Evolutionary conservation across 2,888 invertebrate genomes (phyloP).

Genomic region (Mactromeris polynyma): DNA sequence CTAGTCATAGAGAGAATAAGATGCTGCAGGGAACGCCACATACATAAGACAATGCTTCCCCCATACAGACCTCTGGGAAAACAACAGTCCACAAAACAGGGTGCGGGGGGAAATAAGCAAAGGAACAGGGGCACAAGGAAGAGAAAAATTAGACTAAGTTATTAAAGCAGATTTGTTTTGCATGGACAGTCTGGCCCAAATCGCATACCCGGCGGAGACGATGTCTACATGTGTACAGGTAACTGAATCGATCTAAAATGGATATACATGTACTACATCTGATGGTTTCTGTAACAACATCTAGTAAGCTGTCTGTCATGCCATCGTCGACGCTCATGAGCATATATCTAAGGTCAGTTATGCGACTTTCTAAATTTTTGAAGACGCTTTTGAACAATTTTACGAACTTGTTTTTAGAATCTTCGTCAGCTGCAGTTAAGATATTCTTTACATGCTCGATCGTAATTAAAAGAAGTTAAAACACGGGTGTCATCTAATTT

Average conservation of each 20-base stretch:
- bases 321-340: background rate
- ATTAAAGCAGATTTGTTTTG: no score
- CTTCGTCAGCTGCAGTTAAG: background rate
- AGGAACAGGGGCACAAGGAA: no score
- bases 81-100: no score
- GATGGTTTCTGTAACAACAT: background rate
- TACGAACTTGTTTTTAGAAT: background rate
- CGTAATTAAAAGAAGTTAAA: background rate
- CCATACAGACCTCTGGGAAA: no score
- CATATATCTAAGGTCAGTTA: background rate
- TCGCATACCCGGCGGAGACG: background rate
- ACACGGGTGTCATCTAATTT: background rate
- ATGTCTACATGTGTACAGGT: background rate
- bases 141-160: no score
- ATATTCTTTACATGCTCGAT: background rate
- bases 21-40: no score
- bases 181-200: no score
- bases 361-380: background rate
- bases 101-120: no score
- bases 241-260: background rate
- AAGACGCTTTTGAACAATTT: background rate
- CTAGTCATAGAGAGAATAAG: no score
- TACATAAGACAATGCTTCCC: no score
- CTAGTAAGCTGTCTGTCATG: background rate
- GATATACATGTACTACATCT: background rate